phyloP scores from a whole-genome alignment of 2,797 vertebrate species.

The Clarias platycephalus region DNA sequence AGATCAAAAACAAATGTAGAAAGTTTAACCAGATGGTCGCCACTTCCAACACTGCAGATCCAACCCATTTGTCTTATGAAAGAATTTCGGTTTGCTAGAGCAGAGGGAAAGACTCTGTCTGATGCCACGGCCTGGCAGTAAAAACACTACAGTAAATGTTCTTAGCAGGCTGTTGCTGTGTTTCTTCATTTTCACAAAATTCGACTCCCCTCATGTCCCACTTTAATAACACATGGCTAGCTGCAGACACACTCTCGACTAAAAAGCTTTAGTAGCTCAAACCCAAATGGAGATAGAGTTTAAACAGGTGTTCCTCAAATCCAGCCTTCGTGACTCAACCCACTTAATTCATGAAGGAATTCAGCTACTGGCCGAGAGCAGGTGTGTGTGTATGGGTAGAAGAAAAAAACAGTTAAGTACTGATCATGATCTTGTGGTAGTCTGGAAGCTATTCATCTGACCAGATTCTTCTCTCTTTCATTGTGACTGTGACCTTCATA shows the following conservation, averaged over 20 bases:
- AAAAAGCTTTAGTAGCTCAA: not conserved
- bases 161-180: not conserved
- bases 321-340: slow-evolving; percentile 4
- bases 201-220: not conserved
- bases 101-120: not conserved
- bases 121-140: not conserved
- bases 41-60: not conserved
- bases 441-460: not conserved
- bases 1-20: slow-evolving; percentile 17
- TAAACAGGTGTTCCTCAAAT: slow-evolving; percentile 7
- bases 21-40: slow-evolving; percentile 9
- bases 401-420: not conserved
- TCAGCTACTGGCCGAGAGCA: slow-evolving; percentile 1
- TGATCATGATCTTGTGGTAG: not conserved
- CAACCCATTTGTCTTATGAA: slow-evolving; percentile 1
- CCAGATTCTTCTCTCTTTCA: not conserved
- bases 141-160: not conserved
- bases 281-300: not conserved
- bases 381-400: slow-evolving; percentile 1
- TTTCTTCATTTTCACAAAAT: slow-evolving; percentile 13
- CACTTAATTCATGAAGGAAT: slow-evolving; percentile 3
- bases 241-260: not conserved
- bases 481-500: not conserved
- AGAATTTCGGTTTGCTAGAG: not conserved
- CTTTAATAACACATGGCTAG: not conserved